Base-by-base conservation (phyloP, 2,113 vertebrate genomes). In the Myodes glareolus region DNA sequence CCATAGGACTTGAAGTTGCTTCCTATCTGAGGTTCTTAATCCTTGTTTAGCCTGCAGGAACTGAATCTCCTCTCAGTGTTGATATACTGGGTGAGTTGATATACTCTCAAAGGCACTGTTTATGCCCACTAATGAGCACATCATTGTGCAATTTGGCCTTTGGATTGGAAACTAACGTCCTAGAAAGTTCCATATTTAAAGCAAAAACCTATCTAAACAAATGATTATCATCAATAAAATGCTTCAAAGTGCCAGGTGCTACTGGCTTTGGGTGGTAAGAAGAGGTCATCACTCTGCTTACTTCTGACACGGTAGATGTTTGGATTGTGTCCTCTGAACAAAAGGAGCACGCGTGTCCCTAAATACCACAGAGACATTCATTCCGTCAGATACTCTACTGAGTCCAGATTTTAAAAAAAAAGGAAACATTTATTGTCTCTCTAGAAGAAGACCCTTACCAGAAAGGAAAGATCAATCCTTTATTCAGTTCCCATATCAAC, bases 1-100 rank as follows among this genome's bases (percentile, higher is more conserved):
- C 65, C 77, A 87, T 63, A 63, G 91, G 92, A 96, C 45, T 77
- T 55, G 84, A 92, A 29, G 9, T 31, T 89, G n/a, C 25, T 50
- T 87, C 94, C 94, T 78, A 33, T 27, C 4, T 50, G 77, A 68
- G 45, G 11, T 17, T 63, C 63, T 63, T 91, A 91, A 92, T 61
- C 75, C 42, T 86, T 68, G 27, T 17, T 86, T 68, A 47, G 84
- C 42, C 45, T 88, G 81, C 13, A 88, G 86, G 90, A 81, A 73
- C 81, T 36, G 39, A 80, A 91, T 21, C 45, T 47, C 2, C 36
- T 82, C n/a, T 70, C 70, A 47, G 16, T 33, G 50, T 4, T 45
- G 67, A 61, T 42, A 78, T 2, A 5, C 3, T 86, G 5, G 10
- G 27, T 88, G 23, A 88, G 12, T 33, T 33, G n/a, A 88, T 80